Percentiles rank a stretch among this genome's conserved stretches.
These are phyloP conservation scores for Oscheius sp. DNA, from an alignment of 1,140 invertebrate species.

Conservation along the genomic window DNA sequence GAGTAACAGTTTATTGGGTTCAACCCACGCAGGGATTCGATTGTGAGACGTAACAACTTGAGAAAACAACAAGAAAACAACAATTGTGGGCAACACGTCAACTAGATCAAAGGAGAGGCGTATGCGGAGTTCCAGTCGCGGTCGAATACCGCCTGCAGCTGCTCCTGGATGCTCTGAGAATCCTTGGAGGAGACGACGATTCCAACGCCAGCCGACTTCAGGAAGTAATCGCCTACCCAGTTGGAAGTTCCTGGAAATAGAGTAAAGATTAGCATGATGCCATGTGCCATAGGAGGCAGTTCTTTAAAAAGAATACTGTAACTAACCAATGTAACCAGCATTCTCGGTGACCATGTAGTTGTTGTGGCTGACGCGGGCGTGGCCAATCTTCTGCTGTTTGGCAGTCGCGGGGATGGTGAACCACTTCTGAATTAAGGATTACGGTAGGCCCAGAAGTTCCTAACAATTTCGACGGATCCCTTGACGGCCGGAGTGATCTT, in stretches of 20 bases:
- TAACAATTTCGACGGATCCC: not conserved
- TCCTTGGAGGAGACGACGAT: too few relatives aligned
- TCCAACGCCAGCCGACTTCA: conserved; percentile 79
- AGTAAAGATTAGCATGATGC: too few relatives aligned
- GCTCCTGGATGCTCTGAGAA: conserved; percentile 31
- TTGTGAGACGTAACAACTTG: too few relatives aligned
- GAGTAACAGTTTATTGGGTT: too few relatives aligned
- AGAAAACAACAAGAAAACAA: too few relatives aligned
- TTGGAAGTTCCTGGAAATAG: conserved; percentile 89
- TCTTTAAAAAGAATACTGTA: too few relatives aligned
- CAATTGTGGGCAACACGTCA: too few relatives aligned
- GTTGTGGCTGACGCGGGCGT: conserved; percentile 88
- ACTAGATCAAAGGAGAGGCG: too few relatives aligned
- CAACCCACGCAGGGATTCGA: too few relatives aligned
- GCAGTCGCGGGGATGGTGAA: conserved; percentile 65
- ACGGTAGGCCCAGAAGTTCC: not conserved
- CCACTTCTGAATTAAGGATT: too few relatives aligned
- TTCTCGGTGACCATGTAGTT: conserved; percentile 98
- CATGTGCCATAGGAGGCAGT: too few relatives aligned
- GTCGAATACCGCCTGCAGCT: conserved; percentile 48
- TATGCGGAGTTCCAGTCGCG: conserved; percentile 54
- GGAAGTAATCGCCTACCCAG: conserved; percentile 96
- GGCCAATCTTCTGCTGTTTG: conserved; percentile 80
- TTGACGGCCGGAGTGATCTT: conserved; percentile 66
- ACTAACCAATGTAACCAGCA: conserved; percentile 79